phyloP scores from a whole-genome alignment of 2,888 invertebrate genomes.

The Agonopterix subpropinquella region DNA sequence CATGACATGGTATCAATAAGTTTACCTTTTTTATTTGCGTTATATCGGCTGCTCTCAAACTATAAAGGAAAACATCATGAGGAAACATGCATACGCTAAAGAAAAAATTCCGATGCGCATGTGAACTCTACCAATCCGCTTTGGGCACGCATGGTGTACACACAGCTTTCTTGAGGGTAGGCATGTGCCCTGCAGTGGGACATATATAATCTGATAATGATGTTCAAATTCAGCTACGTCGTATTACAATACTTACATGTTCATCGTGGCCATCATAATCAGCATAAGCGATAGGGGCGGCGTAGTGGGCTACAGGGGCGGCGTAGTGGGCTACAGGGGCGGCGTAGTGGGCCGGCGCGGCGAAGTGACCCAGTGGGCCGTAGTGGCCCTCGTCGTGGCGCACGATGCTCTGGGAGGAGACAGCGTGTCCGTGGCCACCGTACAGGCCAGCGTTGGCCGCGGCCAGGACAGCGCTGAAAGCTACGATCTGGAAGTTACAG shows the following conservation, averaged over 20 bases:
- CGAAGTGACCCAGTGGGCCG: constrained; percentile 22
- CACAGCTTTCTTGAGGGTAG: too few relatives aligned
- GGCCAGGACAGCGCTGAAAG: constrained; percentile 56
- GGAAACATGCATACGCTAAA: too few relatives aligned
- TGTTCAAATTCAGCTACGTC: neutral
- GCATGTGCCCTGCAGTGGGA: too few relatives aligned
- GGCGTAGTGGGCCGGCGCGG: constrained; percentile 33
- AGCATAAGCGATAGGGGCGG: constrained; percentile 19
- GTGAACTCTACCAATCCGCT: too few relatives aligned
- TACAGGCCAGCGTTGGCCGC: constrained; percentile 55
- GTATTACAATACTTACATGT: constrained; percentile 28
- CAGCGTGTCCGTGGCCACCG: constrained; percentile 44
- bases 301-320: constrained; percentile 32
- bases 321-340: constrained; percentile 30
- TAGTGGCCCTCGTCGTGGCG: constrained; percentile 40
- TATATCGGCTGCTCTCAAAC: too few relatives aligned
- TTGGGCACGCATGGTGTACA: too few relatives aligned
- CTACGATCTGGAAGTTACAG: constrained; percentile 44
- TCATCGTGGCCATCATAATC: constrained; percentile 38
- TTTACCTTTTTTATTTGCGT: too few relatives aligned
- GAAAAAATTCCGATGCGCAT: too few relatives aligned
- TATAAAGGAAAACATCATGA: too few relatives aligned
- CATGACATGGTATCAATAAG: too few relatives aligned
- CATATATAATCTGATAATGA: too few relatives aligned
- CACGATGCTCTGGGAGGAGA: constrained; percentile 57